phyloP scores from a whole-genome alignment of 2,113 vertebrate species.

The Trematocara nigrifrons region DNA sequence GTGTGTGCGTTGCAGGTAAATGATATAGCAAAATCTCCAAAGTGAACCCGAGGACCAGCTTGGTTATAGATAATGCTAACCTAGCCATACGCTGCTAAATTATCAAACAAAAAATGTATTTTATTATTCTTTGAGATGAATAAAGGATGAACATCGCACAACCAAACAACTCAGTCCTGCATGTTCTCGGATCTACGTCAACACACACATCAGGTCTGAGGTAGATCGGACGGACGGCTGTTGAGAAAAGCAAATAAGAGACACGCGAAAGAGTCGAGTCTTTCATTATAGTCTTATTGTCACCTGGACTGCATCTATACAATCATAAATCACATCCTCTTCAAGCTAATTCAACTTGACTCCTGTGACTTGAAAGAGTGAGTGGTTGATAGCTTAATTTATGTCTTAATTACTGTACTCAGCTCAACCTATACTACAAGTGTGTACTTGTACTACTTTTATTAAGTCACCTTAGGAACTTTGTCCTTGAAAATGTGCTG shows the following conservation, averaged over 20 bases:
- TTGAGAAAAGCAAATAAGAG: neutral
- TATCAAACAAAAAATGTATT: neutral
- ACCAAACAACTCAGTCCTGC: neutral
- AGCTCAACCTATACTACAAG: neutral
- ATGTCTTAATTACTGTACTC: neutral
- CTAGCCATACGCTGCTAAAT: neutral
- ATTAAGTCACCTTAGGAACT: neutral
- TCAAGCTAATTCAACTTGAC: neutral
- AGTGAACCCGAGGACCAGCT: neutral
- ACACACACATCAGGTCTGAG: neutral
- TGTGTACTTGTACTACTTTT: neutral
- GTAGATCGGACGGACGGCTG: rapidly evolving
- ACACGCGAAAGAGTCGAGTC: neutral
- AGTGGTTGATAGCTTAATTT: neutral
- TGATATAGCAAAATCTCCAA: neutral
- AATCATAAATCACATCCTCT: neutral
- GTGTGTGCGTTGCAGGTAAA: rapidly evolving
- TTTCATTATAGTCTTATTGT: neutral
- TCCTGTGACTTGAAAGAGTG: neutral
- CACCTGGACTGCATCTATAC: neutral
- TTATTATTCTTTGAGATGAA: neutral
- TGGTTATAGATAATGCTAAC: neutral
- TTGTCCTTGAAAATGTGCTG: neutral
- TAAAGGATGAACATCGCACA: neutral
- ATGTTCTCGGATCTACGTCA: neutral